These are phyloP conservation scores for Tragopan temminckii DNA, from an alignment of 2,797 vertebrate genomes.

Conservation along the genomic window DNA sequence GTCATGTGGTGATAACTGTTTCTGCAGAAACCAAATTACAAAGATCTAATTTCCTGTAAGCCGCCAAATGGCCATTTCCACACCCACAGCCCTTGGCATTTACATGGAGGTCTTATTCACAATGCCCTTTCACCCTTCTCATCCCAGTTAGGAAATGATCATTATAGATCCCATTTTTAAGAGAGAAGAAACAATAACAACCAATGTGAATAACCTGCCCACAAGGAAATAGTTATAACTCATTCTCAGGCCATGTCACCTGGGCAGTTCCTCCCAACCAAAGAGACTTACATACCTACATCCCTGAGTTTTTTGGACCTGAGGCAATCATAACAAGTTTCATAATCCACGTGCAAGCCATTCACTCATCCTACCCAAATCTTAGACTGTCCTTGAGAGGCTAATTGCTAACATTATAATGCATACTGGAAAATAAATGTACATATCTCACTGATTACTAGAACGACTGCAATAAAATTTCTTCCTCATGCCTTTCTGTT, in stretches of 20 bases:
- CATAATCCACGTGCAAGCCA: not conserved
- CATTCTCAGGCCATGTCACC: not conserved
- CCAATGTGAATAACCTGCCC: not conserved
- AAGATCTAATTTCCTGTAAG: not conserved
- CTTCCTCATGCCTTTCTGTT: not conserved
- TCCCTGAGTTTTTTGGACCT: not conserved
- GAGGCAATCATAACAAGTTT: not conserved
- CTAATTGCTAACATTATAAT: constrained; percentile 36
- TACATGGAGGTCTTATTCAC: not conserved
- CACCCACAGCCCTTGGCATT: not conserved
- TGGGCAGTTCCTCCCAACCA: not conserved
- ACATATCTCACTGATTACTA: constrained; percentile 43
- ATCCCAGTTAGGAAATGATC: not conserved
- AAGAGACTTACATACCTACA: not conserved
- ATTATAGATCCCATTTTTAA: not conserved
- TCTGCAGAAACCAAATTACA: not conserved
- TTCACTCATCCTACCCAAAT: not conserved
- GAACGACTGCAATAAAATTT: constrained; percentile 56
- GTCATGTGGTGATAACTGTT: not conserved
- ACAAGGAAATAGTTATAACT: not conserved
- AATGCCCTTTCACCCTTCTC: not conserved
- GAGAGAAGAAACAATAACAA: not conserved
- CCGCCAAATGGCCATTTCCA: not conserved
- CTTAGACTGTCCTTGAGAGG: not conserved
- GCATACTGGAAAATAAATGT: constrained; percentile 11